Percentiles rank a stretch among this genome's conserved stretches.
These are phyloP conservation scores for Synodontis membranacea DNA, from an alignment of 2,113 vertebrate genomes.

Conservation along the genomic window DNA sequence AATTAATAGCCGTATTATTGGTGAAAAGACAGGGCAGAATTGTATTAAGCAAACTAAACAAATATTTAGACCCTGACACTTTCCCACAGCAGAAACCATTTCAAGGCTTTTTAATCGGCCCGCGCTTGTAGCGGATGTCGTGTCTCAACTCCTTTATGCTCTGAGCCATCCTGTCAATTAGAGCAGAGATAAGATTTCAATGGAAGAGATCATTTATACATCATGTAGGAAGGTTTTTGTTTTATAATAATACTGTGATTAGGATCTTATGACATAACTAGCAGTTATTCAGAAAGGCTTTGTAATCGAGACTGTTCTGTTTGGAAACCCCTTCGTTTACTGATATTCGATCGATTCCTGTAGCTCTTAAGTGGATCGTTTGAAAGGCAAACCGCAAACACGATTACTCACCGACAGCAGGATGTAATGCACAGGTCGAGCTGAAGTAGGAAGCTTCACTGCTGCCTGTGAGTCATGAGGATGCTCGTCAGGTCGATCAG, in stretches of 20 bases:
- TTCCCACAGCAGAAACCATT: neutral
- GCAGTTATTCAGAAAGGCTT: neutral
- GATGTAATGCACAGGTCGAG: conserved; percentile 7
- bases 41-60: neutral
- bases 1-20: neutral
- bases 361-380: conserved; percentile 1
- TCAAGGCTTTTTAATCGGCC: neutral
- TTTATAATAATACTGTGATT: neutral
- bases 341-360: conserved; percentile 5
- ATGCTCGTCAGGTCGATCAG: conserved; percentile 29
- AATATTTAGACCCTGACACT: neutral
- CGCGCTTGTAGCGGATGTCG: neutral
- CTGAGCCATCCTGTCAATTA: neutral
- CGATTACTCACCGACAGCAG: conserved; percentile 12
- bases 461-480: conserved; percentile 27
- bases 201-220: neutral
- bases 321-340: neutral
- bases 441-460: neutral
- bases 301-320: neutral
- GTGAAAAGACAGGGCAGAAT: neutral
- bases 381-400: neutral
- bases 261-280: neutral
- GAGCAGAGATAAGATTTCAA: neutral
- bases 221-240: neutral
- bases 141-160: neutral